Percentiles rank a stretch among this genome's conserved stretches.
phyloP scores from a whole-genome alignment of 2,888 invertebrate genomes.

The Acrobasis repandana region DNA sequence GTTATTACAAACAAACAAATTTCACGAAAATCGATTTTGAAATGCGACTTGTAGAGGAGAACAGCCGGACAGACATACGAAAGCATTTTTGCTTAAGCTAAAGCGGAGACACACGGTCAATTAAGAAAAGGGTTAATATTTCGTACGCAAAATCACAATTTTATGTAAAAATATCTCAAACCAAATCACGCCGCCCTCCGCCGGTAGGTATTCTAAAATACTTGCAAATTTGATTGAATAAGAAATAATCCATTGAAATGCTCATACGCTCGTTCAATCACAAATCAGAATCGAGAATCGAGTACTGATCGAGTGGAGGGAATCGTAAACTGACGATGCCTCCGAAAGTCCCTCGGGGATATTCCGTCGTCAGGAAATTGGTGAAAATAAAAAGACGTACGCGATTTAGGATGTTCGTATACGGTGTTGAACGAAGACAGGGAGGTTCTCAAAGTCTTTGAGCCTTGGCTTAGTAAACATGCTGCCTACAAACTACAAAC shows the following conservation, averaged over 20 bases:
- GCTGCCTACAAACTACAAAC: no score
- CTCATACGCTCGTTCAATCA: conserved; percentile 14
- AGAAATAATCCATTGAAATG: conserved; percentile 13
- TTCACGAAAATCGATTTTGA: no score
- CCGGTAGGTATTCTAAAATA: neutral
- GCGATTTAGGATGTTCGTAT: neutral
- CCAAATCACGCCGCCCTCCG: neutral
- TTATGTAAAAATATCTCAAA: neutral
- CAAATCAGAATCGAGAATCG: conserved; percentile 11
- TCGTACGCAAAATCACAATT: neutral
- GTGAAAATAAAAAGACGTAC: conserved; percentile 8
- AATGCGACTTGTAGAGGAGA: no score
- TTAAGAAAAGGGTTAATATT: no score
- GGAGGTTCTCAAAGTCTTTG: no score
- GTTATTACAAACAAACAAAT: no score
- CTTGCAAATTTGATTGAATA: conserved; percentile 12
- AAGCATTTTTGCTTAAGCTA: no score
- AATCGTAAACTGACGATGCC: conserved; percentile 3
- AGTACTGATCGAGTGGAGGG: conserved; percentile 2
- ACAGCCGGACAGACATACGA: no score
- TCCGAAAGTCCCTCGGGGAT: conserved; percentile 1
- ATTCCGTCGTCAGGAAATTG: conserved; percentile 6
- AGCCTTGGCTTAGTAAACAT: no score
- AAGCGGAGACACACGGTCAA: no score
- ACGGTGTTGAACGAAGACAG: neutral